Evolutionary conservation across 2,113 vertebrate species (phyloP).

Genomic region (Anarhynchus alexandrinus): DNA sequence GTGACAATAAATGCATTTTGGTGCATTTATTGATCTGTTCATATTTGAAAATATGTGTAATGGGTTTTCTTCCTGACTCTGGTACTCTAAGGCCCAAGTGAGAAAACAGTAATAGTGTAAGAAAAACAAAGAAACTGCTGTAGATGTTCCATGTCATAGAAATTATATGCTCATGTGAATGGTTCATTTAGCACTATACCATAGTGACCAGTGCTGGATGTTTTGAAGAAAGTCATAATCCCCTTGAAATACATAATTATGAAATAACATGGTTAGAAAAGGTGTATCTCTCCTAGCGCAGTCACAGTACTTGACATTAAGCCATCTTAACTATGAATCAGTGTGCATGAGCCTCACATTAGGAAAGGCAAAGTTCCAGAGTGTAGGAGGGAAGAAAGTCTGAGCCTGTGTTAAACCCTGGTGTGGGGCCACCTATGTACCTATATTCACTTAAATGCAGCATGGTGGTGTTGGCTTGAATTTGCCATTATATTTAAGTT

Average conservation of each 20-base stretch:
- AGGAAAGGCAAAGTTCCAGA: neutral
- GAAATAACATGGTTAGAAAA: neutral
- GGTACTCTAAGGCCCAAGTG: neutral
- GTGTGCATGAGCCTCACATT: neutral
- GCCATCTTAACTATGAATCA: neutral
- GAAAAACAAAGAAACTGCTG: neutral
- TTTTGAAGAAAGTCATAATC: neutral
- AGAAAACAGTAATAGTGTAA: neutral
- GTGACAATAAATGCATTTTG: neutral
- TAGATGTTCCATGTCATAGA: neutral
- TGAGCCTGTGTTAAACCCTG: neutral
- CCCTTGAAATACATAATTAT: neutral
- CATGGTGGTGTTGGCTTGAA: neutral
- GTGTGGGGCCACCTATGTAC: neutral
- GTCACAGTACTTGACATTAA: neutral
- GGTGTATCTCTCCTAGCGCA: fast-evolving
- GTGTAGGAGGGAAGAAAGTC: neutral
- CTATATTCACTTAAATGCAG: neutral
- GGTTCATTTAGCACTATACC: neutral
- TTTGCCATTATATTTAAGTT: neutral
- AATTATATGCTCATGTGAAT: neutral
- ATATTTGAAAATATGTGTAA: neutral
- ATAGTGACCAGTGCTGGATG: neutral
- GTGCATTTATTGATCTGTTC: neutral
- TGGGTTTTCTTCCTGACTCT: neutral